These are phyloP conservation scores for Xenopus petersii DNA, from an alignment of 2,797 vertebrate genomes.

Conservation along the genomic window DNA sequence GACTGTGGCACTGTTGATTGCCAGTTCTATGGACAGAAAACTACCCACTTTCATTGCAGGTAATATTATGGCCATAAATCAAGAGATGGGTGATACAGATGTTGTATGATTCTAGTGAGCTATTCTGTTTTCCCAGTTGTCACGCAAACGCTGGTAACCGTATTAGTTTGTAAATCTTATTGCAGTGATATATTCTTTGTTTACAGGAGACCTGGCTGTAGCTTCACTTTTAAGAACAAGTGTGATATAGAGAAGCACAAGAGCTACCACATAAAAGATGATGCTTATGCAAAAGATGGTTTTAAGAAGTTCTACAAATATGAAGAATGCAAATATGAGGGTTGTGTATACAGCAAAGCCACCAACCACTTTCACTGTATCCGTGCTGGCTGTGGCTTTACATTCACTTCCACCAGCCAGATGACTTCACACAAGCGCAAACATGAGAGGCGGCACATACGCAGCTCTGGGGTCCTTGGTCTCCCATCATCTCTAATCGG, in stretches of 20 bases:
- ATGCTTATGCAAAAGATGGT: constrained; percentile 97
- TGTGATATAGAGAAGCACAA: constrained; percentile 99
- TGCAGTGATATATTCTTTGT: neutral
- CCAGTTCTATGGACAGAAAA: constrained; percentile 98
- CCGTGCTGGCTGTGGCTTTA: constrained; percentile 95
- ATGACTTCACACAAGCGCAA: constrained; percentile 99
- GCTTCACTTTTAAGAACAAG: constrained; percentile 99
- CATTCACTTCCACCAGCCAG: constrained; percentile 99
- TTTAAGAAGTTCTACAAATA: constrained; percentile 99
- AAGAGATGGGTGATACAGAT: no score
- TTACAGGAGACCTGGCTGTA: constrained; percentile 88
- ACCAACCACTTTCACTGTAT: constrained; percentile 99
- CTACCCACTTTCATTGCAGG: constrained; percentile 99
- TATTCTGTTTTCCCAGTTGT: no score
- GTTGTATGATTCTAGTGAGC: no score
- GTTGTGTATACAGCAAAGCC: constrained; percentile 98
- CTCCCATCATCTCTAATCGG: constrained; percentile 80
- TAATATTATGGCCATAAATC: constrained; percentile 52
- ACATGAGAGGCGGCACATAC: constrained; percentile 92
- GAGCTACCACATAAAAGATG: constrained; percentile 99
- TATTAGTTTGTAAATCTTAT: neutral
- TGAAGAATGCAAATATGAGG: constrained; percentile 97
- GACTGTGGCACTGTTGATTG: constrained; percentile 94
- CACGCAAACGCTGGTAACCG: neutral
- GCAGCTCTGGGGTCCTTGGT: constrained; percentile 83